Conservation (phyloP, 2,797 vertebrate genomes). For the Sebastes taczanowskii region DNA sequence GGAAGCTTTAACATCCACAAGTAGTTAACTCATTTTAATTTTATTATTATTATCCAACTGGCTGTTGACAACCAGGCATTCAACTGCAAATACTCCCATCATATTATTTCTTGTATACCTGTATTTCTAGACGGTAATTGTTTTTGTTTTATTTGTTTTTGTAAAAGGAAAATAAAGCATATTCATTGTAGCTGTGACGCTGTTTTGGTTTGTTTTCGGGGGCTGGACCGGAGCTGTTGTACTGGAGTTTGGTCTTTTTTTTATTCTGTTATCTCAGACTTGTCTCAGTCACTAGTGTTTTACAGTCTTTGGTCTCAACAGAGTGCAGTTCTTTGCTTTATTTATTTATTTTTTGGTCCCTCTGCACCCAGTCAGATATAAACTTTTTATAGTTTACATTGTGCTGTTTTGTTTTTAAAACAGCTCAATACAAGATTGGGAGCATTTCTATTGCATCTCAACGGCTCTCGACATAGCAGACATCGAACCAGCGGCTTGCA, state of each 20-base stretch:
- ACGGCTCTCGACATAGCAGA: no score
- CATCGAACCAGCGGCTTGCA: no score
- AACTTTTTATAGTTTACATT: no score
- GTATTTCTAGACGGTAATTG: slow-evolving; percentile 95
- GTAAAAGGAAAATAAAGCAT: slow-evolving; percentile 95
- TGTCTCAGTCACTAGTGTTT: no score
- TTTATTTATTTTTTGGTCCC: no score
- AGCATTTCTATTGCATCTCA: no score
- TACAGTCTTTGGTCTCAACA: neutral
- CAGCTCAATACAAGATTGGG: no score
- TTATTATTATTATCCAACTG: slow-evolving; percentile 80
- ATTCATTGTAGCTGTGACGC: slow-evolving; percentile 89
- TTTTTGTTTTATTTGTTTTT: slow-evolving; percentile 82
- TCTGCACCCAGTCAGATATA: no score
- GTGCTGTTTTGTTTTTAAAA: no score
- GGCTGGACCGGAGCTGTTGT: neutral
- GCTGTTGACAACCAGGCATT: slow-evolving; percentile 91
- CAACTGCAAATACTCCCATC: slow-evolving; percentile 86
- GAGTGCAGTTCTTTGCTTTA: no score
- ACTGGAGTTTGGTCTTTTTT: neutral
- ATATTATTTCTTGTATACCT: slow-evolving; percentile 89
- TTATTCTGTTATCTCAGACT: neutral
- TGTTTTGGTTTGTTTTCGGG: neutral
- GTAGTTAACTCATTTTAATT: slow-evolving; percentile 69
- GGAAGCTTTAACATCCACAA: slow-evolving; percentile 91